Evolutionary conservation across 2,888 invertebrate genomes (phyloP).

Genomic region (Hypsopygia costalis): DNA sequence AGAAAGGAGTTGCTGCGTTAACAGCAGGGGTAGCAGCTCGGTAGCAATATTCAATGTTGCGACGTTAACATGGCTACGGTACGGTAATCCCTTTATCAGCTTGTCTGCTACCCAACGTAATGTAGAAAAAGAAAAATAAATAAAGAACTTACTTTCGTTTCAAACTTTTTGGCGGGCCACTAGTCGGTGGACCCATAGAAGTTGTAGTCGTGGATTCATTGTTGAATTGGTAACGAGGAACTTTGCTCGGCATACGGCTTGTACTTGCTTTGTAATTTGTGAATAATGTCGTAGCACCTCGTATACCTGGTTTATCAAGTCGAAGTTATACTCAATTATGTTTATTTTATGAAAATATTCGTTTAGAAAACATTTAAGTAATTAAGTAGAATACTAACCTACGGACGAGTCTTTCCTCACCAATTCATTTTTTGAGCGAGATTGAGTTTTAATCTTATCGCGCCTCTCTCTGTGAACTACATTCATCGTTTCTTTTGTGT

Average conservation of each 20-base stretch:
- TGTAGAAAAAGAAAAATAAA: too few relatives aligned
- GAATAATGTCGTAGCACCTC: conserved; percentile 37
- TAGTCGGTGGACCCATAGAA: conserved; percentile 61
- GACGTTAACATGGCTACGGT: too few relatives aligned
- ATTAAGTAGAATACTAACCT: conserved; percentile 28
- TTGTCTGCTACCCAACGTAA: too few relatives aligned
- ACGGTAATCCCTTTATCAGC: too few relatives aligned
- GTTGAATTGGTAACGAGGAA: conserved; percentile 57
- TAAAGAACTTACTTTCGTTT: conserved; percentile 49
- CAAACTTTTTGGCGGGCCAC: conserved; percentile 40
- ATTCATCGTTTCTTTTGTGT: conserved; percentile 51
- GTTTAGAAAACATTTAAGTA: too few relatives aligned
- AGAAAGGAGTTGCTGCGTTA: too few relatives aligned
- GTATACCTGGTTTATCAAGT: conserved; percentile 40
- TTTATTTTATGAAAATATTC: too few relatives aligned
- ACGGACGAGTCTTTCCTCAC: conserved; percentile 49
- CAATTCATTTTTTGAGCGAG: conserved; percentile 44
- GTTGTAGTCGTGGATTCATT: conserved; percentile 35
- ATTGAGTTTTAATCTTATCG: conserved; percentile 25
- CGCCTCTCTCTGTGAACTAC: conserved; percentile 54
- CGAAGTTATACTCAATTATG: too few relatives aligned
- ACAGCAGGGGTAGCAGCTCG: too few relatives aligned
- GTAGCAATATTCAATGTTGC: too few relatives aligned
- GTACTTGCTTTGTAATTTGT: conserved; percentile 30
- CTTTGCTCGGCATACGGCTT: conserved; percentile 30